Conservation (phyloP, 1,140 invertebrate genomes). For the Bombus pyrosoma region DNA sequence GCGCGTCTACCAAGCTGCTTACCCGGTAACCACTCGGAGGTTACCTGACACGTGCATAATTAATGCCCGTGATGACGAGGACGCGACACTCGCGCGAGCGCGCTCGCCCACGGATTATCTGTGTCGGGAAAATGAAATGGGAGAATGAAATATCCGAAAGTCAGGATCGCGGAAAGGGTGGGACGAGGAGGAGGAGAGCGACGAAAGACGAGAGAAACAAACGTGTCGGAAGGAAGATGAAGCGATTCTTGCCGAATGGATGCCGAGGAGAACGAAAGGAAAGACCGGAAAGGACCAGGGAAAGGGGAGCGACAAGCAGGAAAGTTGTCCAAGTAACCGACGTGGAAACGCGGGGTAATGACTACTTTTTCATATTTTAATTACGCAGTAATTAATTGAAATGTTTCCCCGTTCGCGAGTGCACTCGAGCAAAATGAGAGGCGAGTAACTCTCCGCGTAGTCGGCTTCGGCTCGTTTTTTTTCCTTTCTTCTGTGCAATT, state of each 20-base stretch:
- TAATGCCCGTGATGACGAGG: conserved; percentile 61
- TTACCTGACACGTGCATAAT: conserved; percentile 76
- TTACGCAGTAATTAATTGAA: conserved; percentile 78
- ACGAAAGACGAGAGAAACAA: neutral
- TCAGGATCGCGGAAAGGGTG: neutral
- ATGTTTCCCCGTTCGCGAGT: conserved; percentile 62
- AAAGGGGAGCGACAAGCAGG: conserved; percentile 23
- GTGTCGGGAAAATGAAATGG: conserved; percentile 51
- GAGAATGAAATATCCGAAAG: conserved; percentile 41
- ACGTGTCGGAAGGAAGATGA: conserved; percentile 9
- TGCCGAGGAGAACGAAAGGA: conserved; percentile 27
- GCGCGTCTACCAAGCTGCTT: conserved; percentile 45
- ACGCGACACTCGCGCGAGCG: conserved; percentile 29
- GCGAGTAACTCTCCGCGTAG: conserved; percentile 41
- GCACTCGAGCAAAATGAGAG: conserved; percentile 71
- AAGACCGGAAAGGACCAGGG: conserved; percentile 4
- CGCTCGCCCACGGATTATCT: conserved; percentile 35
- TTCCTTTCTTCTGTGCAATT: neutral
- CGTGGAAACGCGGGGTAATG: conserved; percentile 72
- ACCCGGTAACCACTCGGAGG: conserved; percentile 62
- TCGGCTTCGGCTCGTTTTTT: conserved; percentile 41
- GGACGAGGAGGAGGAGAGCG: neutral
- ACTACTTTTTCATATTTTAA: conserved; percentile 77
- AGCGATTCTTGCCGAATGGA: conserved; percentile 36
- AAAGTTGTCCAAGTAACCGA: conserved; percentile 66